Evolutionary conservation across 2,113 vertebrate species (phyloP), one percentile per base, ranked within the genome.

Genomic region (Channa maculata): DNA sequence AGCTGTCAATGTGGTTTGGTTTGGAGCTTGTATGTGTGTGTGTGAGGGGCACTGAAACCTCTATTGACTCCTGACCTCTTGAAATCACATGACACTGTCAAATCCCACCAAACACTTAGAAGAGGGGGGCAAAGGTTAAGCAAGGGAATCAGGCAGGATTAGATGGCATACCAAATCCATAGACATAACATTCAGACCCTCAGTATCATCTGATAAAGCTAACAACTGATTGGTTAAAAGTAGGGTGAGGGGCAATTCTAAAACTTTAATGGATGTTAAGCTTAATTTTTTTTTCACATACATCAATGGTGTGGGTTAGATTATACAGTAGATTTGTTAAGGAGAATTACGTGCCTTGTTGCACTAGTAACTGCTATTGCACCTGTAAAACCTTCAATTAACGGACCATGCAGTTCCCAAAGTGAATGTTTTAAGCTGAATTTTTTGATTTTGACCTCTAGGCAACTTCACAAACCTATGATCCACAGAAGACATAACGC

Each of bases 21-120:
- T 48, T 58, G 48, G 61, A 72, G 66, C 39, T 8, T 38, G 55
- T 65, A 67, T 65, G 70, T 59, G 53, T 65, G 46, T 76, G 65
- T 41, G 65, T 13, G 63, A 41, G 39, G 6, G 65, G 79, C 74
- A 82, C 54, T 71, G 68, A 88, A 70, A 37, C 61, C 88, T 79
- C 71, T 58, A 52, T 72, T 59, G 85, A 82, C 86, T 75, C 85
- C 60, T 81, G 82, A 90, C 86, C 87, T 64, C 58, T 38, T 36
- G 5, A 72, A 82, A 86, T 88, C 88, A 88, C 79, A 83, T 79
- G 91, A 91, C 79, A 80, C 88, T 77, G 70, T 86, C 72, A 84
- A 76, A 64, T 87, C 77, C 86, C 78, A 88, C 74, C 85, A 70
- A 86, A 87, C 78, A 71, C 86, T 89, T 82, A 86, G 74, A 75